Evolutionary conservation across 2,113 vertebrate genomes (phyloP).

Genomic region (Misgurnus anguillicaudatus): DNA sequence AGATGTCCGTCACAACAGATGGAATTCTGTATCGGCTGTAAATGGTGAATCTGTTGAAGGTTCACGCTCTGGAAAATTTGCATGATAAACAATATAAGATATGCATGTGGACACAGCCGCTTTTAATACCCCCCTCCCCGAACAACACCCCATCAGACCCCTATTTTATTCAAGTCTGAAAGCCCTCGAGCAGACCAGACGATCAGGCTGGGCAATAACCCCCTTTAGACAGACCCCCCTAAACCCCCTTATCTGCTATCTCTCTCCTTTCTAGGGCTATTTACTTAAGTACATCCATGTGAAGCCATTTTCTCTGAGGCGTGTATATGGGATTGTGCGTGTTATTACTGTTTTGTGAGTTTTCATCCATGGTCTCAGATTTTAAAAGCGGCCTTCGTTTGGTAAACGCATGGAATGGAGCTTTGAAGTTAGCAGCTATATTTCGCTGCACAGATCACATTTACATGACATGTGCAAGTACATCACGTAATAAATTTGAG

Average conservation of each 20-base stretch:
- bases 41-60: conserved; percentile 37
- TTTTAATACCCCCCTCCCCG: conserved; percentile 68
- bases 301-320: conserved; percentile 33
- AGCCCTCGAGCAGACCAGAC: conserved; percentile 36
- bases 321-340: conserved; percentile 2
- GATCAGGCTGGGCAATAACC: conserved; percentile 36
- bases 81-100: conserved; percentile 82
- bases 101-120: conserved; percentile 69
- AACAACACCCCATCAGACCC: conserved; percentile 36
- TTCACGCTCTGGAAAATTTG: conserved; percentile 64
- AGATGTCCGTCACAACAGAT: conserved; percentile 49
- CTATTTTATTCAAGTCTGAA: conserved; percentile 41
- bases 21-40: conserved; percentile 46
- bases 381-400: background rate
- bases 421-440: conserved; percentile 5
- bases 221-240: conserved; percentile 17
- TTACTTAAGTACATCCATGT: conserved; percentile 43
- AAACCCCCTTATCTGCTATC: conserved; percentile 29
- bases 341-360: conserved; percentile 3
- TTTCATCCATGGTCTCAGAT: background rate
- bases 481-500: background rate
- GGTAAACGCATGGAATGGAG: background rate
- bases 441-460: background rate
- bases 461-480: background rate
- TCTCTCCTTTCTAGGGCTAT: conserved; percentile 1